Conservation (phyloP, 2,797 vertebrate species). For the Peromyscus nudipes region DNA sequence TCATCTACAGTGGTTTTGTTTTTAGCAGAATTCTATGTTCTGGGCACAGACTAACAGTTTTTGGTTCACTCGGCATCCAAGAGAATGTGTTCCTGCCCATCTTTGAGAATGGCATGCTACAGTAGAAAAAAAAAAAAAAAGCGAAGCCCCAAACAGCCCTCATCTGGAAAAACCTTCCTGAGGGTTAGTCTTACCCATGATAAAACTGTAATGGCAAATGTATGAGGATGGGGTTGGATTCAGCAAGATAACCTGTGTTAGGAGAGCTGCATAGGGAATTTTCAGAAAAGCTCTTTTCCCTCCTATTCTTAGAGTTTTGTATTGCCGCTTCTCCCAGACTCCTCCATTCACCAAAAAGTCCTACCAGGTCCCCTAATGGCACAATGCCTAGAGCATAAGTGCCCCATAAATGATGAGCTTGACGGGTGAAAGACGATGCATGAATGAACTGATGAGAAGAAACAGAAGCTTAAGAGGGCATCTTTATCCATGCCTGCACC, state of each 20-base stretch:
- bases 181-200: not conserved
- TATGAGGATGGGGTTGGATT: not conserved
- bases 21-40: not conserved
- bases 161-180: not conserved
- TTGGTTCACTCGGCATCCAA: not conserved
- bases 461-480: not conserved
- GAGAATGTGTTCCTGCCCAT: not conserved
- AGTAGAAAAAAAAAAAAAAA: not conserved
- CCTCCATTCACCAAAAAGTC: not conserved
- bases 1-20: not conserved
- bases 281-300: not conserved
- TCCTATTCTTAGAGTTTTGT: not conserved
- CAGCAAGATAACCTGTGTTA: not conserved
- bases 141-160: not conserved
- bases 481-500: not conserved
- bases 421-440: not conserved
- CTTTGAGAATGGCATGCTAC: not conserved
- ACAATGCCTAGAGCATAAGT: not conserved
- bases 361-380: not conserved
- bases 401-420: not conserved
- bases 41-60: not conserved
- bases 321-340: not conserved
- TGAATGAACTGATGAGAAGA: not conserved
- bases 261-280: not conserved
- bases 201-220: not conserved